Percentiles rank a stretch among this genome's conserved stretches.
Evolutionary conservation across 2,888 invertebrate genomes (phyloP).

Genomic region (Acanthosepion lycidas): DNA sequence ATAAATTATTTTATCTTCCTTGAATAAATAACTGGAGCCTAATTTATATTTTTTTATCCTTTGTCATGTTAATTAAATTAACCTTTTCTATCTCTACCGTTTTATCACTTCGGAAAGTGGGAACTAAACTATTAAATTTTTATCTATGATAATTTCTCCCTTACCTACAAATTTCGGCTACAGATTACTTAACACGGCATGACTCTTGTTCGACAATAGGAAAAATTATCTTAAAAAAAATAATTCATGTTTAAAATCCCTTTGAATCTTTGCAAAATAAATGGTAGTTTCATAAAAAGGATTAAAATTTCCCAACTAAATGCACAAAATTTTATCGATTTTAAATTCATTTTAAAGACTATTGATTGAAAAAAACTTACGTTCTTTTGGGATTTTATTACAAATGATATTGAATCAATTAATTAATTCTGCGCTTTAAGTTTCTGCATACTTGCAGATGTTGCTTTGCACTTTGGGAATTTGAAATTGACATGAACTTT

Average conservation of each 20-base stretch:
- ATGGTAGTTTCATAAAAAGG: neutral
- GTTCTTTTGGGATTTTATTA: neutral
- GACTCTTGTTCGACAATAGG: neutral
- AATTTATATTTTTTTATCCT: too few species aligned
- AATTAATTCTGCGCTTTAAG: neutral
- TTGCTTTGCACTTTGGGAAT: neutral
- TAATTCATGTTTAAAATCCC: neutral
- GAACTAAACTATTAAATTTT: too few species aligned
- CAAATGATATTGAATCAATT: neutral
- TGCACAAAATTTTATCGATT: neutral
- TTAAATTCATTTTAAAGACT: neutral
- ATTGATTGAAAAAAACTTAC: neutral
- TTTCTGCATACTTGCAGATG: neutral
- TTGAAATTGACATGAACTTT: neutral
- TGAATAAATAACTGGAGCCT: too few species aligned
- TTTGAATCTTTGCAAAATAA: neutral
- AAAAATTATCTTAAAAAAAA: too few species aligned
- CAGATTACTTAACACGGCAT: too few species aligned
- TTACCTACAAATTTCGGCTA: too few species aligned
- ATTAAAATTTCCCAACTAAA: neutral
- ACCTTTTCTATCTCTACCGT: too few species aligned
- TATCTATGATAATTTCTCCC: too few species aligned
- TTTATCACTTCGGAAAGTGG: too few species aligned
- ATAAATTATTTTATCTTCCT: too few species aligned
- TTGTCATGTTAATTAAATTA: too few species aligned